These are phyloP conservation scores for Caiman crocodilus DNA, from an alignment of 2,797 vertebrate genomes.

Conservation along the genomic window DNA sequence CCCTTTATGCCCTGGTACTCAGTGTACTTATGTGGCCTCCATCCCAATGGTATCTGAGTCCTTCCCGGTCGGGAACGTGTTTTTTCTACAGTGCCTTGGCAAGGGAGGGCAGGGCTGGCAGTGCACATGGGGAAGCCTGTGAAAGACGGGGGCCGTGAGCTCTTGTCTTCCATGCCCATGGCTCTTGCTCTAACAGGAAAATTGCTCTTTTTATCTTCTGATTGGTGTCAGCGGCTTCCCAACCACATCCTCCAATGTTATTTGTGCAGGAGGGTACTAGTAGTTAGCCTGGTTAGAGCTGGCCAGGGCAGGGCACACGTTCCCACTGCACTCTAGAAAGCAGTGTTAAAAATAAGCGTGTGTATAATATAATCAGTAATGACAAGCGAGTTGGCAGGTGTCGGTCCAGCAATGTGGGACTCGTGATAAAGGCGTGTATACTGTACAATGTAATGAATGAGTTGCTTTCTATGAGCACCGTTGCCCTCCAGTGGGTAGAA, in stretches of 20 bases:
- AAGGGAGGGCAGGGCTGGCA: not conserved
- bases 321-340: not conserved
- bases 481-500: not conserved
- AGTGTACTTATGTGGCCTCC: not conserved
- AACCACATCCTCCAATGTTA: not conserved
- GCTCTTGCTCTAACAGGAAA: not conserved
- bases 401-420: not conserved
- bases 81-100: not conserved
- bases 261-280: not conserved
- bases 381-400: not conserved
- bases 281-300: not conserved
- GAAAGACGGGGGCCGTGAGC: constrained; percentile 7
- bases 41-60: not conserved
- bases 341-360: not conserved
- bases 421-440: not conserved
- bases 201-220: rapidly evolving
- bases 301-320: not conserved
- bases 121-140: constrained; percentile 5
- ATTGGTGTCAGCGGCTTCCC: not conserved
- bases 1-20: not conserved
- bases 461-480: too few relatives aligned
- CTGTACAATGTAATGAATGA: not conserved
- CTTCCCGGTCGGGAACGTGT: not conserved
- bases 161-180: not conserved
- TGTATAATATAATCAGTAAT: not conserved